Evolutionary conservation across 2,797 vertebrate genomes (phyloP).

Genomic region (Anguilla obscura): DNA sequence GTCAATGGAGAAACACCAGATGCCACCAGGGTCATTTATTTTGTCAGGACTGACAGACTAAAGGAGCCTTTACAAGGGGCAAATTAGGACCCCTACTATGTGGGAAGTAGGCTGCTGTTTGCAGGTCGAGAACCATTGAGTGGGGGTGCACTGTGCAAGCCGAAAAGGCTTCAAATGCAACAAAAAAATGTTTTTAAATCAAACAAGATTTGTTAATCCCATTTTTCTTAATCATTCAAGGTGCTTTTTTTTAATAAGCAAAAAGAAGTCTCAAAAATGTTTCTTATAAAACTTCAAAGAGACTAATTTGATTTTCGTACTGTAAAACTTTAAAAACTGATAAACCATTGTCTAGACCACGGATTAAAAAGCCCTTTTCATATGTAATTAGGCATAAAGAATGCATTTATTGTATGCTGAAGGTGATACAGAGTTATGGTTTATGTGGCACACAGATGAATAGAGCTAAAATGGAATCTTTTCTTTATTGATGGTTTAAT

Average conservation of each 20-base stretch:
- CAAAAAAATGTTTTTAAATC: background rate
- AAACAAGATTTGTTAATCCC: background rate
- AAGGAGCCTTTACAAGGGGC: background rate
- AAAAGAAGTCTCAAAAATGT: background rate
- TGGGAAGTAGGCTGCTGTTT: background rate
- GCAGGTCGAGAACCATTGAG: background rate
- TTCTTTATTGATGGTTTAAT: background rate
- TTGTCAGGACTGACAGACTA: background rate
- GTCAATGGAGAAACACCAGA: background rate
- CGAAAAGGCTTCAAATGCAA: background rate
- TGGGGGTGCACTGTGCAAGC: background rate
- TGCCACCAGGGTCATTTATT: background rate
- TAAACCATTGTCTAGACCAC: background rate
- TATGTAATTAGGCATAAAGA: background rate
- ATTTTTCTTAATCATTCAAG: background rate
- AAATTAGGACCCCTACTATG: background rate
- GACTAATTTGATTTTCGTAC: background rate
- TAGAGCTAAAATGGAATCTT: background rate
- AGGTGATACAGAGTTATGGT: slow-evolving; percentile 13
- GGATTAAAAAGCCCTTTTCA: background rate
- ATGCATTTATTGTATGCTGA: background rate
- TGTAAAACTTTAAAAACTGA: background rate
- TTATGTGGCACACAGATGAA: background rate
- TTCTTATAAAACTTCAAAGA: background rate
- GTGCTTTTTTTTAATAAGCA: background rate